These are phyloP conservation scores for Mastomys coucha DNA, from an alignment of 2,113 vertebrate genomes.

Conservation along the genomic window DNA sequence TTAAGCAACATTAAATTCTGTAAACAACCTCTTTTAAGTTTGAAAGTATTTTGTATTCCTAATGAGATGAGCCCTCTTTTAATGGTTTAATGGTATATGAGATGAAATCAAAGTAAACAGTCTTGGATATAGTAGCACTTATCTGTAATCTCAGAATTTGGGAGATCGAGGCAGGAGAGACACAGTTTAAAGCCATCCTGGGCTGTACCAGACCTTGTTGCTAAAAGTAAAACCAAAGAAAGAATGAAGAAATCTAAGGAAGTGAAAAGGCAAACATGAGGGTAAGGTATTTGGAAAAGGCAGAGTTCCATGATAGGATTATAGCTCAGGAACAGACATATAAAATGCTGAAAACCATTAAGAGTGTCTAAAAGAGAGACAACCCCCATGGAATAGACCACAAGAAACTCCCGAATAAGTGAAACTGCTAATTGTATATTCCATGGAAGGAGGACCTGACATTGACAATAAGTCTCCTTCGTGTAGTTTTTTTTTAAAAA, in stretches of 20 bases:
- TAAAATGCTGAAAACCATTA: conserved; percentile 2
- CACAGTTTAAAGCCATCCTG: neutral
- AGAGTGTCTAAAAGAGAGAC: neutral
- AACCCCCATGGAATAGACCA: neutral
- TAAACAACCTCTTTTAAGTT: neutral
- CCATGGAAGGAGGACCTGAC: neutral
- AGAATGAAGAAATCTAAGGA: neutral
- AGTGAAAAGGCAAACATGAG: neutral
- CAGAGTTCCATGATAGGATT: neutral
- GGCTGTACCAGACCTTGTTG: neutral
- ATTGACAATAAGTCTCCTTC: neutral
- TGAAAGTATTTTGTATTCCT: neutral
- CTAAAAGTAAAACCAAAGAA: neutral
- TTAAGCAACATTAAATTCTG: neutral
- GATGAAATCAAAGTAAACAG: neutral
- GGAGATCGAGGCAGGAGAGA: neutral
- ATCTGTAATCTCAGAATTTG: neutral
- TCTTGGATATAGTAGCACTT: no score
- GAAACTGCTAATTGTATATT: neutral
- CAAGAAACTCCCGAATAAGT: neutral
- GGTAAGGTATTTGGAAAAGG: neutral
- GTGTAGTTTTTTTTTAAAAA: neutral
- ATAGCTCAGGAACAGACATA: neutral
- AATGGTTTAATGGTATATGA: no score
- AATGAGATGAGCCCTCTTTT: neutral